phyloP scores from a whole-genome alignment of 2,888 invertebrate genomes.

The Desoria tigrina region DNA sequence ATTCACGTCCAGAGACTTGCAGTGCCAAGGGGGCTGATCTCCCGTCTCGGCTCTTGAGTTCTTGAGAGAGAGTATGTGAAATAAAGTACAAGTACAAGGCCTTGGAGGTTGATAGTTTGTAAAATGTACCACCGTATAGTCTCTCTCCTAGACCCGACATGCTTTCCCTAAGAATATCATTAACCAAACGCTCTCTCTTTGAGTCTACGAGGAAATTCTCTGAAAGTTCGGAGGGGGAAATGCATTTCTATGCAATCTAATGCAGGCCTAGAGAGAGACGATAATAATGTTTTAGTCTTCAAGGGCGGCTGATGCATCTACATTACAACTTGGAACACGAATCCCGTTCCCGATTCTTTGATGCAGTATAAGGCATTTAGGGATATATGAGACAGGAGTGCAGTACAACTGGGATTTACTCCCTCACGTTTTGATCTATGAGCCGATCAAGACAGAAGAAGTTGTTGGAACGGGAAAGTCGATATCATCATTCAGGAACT shows the following conservation, averaged over 20 bases:
- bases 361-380: too few species aligned
- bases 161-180: conserved; percentile 17
- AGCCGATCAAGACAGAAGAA: too few species aligned
- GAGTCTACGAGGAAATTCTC: too few species aligned
- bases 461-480: neutral
- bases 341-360: neutral
- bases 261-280: neutral
- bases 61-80: too few species aligned
- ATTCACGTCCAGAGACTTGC: too few species aligned
- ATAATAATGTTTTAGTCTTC: conserved; percentile 12
- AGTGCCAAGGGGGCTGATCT: too few species aligned
- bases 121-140: too few species aligned
- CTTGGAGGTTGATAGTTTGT: too few species aligned
- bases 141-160: neutral
- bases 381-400: neutral
- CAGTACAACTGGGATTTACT: conserved; percentile 11
- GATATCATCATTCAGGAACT: neutral
- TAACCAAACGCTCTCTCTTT: neutral
- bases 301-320: conserved; percentile 4
- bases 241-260: neutral
- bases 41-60: too few species aligned
- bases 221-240: conserved; percentile 1
- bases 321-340: neutral
- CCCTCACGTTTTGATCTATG: conserved; percentile 11
- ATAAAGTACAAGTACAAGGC: too few species aligned